Conservation (phyloP, 1,140 invertebrate species). For the Diabrotica virgifera region DNA sequence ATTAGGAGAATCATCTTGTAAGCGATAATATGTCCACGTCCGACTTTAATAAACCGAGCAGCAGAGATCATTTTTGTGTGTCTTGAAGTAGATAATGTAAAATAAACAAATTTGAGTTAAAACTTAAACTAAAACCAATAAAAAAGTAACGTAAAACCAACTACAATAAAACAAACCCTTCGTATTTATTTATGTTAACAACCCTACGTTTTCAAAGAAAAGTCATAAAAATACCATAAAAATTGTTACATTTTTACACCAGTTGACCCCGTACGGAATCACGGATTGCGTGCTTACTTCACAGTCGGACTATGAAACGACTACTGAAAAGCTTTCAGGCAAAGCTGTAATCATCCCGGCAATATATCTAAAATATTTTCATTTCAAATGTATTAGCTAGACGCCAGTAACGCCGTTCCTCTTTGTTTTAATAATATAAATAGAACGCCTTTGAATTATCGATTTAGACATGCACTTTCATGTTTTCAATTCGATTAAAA, state of each 20-base stretch:
- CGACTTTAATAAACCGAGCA: too few relatives aligned
- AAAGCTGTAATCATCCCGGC: constrained; percentile 18
- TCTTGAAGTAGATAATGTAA: too few relatives aligned
- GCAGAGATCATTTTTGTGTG: too few relatives aligned
- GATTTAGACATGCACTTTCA: constrained; percentile 11
- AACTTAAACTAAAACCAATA: too few relatives aligned
- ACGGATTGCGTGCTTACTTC: not conserved
- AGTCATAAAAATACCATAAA: too few relatives aligned
- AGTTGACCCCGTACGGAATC: not conserved
- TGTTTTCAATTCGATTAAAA: constrained; percentile 7
- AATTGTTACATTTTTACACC: not conserved
- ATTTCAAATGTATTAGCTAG: constrained; percentile 13
- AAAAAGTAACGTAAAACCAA: too few relatives aligned
- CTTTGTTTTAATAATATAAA: constrained; percentile 19
- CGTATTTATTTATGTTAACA: too few relatives aligned
- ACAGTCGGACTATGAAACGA: constrained; percentile 11
- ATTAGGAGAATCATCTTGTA: too few relatives aligned
- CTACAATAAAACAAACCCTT: too few relatives aligned
- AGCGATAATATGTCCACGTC: too few relatives aligned
- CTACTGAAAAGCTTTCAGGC: constrained; percentile 24
- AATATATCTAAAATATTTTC: constrained; percentile 22
- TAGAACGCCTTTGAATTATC: constrained; percentile 3
- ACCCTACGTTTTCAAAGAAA: too few relatives aligned
- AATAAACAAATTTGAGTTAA: too few relatives aligned
- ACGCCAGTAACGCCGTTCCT: constrained; percentile 5